Evolutionary conservation across 1,140 invertebrate species (phyloP).

Genomic region (Maniola jurtina): DNA sequence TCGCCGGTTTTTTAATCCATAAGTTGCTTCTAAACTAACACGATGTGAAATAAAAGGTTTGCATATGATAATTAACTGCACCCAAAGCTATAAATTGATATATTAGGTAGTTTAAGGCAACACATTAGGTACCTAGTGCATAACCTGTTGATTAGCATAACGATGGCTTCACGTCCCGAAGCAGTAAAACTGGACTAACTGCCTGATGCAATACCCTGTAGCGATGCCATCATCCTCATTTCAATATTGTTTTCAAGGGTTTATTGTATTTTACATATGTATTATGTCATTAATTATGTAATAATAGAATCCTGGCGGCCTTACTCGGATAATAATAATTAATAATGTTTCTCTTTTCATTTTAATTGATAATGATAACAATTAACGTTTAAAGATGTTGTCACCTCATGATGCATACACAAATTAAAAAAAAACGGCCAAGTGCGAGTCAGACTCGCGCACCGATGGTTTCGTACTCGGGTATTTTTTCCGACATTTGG

Average conservation of each 20-base stretch:
- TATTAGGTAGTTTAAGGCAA: background rate
- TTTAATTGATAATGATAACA: background rate
- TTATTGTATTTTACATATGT: constrained; percentile 14
- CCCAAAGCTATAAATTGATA: background rate
- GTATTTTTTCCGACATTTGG: too few species aligned
- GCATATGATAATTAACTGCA: background rate
- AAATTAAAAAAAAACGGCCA: too few species aligned
- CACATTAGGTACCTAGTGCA: background rate
- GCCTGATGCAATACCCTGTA: constrained; percentile 56
- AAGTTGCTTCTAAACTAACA: too few species aligned
- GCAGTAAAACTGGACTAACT: constrained; percentile 44
- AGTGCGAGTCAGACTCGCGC: too few species aligned
- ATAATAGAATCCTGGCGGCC: background rate
- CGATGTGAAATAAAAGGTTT: too few species aligned
- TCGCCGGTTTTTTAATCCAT: too few species aligned
- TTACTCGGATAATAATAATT: background rate
- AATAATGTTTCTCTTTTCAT: background rate
- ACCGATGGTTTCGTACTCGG: too few species aligned
- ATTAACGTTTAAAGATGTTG: too few species aligned
- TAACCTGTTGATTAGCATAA: constrained; percentile 9
- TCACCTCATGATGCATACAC: too few species aligned
- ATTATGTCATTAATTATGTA: constrained; percentile 10
- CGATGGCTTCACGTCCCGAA: constrained; percentile 8
- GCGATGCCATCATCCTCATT: constrained; percentile 41
- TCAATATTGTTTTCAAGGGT: constrained; percentile 34